These are phyloP conservation scores for Periophthalmus modestus DNA, from an alignment of 2,113 vertebrate species.

Conservation along the genomic window DNA sequence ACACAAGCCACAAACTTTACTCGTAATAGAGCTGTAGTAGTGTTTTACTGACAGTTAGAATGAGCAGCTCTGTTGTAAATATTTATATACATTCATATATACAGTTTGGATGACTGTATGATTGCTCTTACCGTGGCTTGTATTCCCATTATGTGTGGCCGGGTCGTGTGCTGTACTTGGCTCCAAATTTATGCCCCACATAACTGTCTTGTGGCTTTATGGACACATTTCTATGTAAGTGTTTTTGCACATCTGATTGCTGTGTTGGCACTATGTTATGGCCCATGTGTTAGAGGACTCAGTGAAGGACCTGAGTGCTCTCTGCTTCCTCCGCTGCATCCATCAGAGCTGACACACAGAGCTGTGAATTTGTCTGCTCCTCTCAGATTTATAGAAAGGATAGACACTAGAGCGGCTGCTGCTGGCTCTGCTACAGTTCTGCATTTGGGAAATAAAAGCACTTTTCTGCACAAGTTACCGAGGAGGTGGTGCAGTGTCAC, in stretches of 20 bases:
- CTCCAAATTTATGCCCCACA: conserved; percentile 2
- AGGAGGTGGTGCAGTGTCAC: conserved; percentile 10
- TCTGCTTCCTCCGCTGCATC: conserved; percentile 45
- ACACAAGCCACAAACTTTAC: too few species aligned
- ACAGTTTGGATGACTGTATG: background rate
- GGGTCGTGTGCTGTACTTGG: background rate
- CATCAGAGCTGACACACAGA: conserved; percentile 53
- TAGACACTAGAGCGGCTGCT: conserved; percentile 48
- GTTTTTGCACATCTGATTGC: conserved; percentile 14
- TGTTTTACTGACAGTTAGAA: too few species aligned
- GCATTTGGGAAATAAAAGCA: conserved; percentile 43
- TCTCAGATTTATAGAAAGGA: conserved; percentile 68
- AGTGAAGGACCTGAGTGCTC: conserved; percentile 51
- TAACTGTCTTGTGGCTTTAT: conserved; percentile 18
- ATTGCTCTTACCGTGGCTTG: background rate
- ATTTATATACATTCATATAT: too few species aligned
- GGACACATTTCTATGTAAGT: background rate
- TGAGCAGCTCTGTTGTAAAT: too few species aligned
- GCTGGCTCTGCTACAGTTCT: conserved; percentile 39
- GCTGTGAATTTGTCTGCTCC: conserved; percentile 55
- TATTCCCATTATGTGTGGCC: background rate
- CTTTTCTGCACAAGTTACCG: conserved; percentile 23
- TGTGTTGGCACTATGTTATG: conserved; percentile 4
- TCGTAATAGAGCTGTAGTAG: too few species aligned
- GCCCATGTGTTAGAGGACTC: conserved; percentile 47